Conservation (phyloP, 2,888 invertebrate species). For the Latrodectus elegans region DNA sequence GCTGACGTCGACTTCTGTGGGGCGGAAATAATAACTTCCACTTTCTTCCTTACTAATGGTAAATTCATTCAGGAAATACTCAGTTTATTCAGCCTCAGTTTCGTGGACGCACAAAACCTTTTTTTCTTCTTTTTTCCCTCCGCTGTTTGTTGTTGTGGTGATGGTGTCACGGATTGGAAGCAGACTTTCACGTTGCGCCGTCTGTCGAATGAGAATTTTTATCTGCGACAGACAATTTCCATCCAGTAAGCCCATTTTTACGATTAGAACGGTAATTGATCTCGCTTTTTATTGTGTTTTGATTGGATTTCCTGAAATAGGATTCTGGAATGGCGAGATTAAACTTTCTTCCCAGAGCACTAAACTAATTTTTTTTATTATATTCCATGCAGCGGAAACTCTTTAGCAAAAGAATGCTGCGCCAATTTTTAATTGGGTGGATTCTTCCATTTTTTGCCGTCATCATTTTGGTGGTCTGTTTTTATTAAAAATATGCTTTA, state of each 20-base stretch:
- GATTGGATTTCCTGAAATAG: slow-evolving; percentile 1
- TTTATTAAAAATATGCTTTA: no score
- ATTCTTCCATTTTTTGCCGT: no score
- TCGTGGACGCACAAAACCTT: not conserved
- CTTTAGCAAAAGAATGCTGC: no score
- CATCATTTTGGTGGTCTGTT: no score
- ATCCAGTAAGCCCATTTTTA: not conserved
- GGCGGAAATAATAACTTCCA: slow-evolving; percentile 66
- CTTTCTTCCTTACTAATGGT: slow-evolving; percentile 31
- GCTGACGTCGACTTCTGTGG: slow-evolving; percentile 38
- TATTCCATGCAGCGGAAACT: no score
- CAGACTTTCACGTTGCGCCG: not conserved
- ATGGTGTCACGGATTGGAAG: not conserved
- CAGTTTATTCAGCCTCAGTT: slow-evolving; percentile 42
- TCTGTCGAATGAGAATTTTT: not conserved
- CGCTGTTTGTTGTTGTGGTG: not conserved
- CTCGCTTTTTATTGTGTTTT: not conserved
- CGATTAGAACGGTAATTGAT: not conserved
- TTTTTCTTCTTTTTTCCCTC: not conserved
- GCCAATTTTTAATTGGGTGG: no score
- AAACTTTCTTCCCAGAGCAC: not conserved
- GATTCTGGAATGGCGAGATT: not conserved
- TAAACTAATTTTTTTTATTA: no score
- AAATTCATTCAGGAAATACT: slow-evolving; percentile 60
- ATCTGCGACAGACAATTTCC: not conserved